Percentiles rank a stretch among this genome's conserved stretches.
phyloP scores from a whole-genome alignment of 2,797 vertebrate genomes.

The Sebastiscus tertius region DNA sequence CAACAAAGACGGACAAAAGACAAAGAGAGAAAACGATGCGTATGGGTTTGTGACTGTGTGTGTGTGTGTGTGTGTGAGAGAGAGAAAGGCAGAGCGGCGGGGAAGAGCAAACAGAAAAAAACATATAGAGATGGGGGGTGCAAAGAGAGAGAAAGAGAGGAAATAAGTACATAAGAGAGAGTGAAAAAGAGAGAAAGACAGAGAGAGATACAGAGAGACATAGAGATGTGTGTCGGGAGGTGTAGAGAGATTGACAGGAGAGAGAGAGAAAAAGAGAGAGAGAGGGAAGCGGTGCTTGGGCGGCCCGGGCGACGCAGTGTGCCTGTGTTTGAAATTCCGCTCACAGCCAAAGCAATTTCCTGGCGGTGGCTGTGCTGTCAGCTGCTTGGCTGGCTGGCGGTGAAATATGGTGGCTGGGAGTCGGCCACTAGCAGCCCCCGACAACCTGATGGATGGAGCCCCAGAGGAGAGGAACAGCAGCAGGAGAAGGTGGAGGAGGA shows the following conservation, averaged over 20 bases:
- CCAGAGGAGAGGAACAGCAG: constrained; percentile 85
- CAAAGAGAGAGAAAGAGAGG: constrained; percentile 30
- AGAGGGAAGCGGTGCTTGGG: constrained; percentile 72
- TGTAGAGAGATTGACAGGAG: constrained; percentile 64
- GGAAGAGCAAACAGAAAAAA: constrained; percentile 36
- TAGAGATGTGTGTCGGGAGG: constrained; percentile 55
- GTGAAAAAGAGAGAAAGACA: constrained; percentile 31
- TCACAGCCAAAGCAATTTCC: constrained; percentile 98
- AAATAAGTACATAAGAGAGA: constrained; percentile 58
- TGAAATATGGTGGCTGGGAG: constrained; percentile 97
- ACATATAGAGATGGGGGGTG: constrained; percentile 28
- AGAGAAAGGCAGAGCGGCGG: constrained; percentile 10
- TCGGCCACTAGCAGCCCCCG: constrained; percentile 94
- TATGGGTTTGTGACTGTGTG: constrained; percentile 21
- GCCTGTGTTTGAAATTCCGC: constrained; percentile 96
- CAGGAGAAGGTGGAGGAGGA: constrained; percentile 57
- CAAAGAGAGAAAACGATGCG: constrained; percentile 34
- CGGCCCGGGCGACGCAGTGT: constrained; percentile 83
- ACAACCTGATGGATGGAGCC: constrained; percentile 95
- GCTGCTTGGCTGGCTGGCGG: constrained; percentile 96
- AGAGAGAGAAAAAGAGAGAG: constrained; percentile 45
- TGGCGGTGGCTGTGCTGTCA: constrained; percentile 97
- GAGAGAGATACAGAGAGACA: constrained; percentile 47
- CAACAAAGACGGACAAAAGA: constrained; percentile 46
- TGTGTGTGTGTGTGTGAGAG: neutral